Percentiles rank a stretch among this genome's conserved stretches.
These are phyloP conservation scores for Melopsittacus undulatus DNA, from an alignment of 2,797 vertebrate genomes.

Conservation along the genomic window DNA sequence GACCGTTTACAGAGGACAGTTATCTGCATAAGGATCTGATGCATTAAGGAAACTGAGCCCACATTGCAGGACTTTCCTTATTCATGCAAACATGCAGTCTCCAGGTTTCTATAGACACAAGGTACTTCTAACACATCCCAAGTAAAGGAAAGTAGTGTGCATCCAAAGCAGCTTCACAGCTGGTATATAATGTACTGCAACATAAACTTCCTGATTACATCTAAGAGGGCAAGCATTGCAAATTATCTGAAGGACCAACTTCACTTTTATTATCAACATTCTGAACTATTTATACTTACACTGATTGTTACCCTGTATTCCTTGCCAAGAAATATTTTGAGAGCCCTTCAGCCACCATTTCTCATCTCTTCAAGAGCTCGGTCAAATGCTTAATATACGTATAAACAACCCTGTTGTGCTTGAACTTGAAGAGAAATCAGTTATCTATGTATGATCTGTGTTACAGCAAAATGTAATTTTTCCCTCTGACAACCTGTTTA, in stretches of 20 bases:
- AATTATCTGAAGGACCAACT: slow-evolving; percentile 43
- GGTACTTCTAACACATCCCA: neutral
- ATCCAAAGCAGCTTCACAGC: neutral
- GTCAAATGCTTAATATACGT: slow-evolving; percentile 61
- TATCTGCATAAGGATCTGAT: neutral
- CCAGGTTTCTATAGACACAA: neutral
- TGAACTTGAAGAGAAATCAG: slow-evolving; percentile 76
- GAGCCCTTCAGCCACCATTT: slow-evolving; percentile 42
- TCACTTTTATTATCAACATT: slow-evolving; percentile 28
- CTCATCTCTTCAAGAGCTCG: slow-evolving; percentile 58
- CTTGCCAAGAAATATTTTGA: slow-evolving; percentile 53
- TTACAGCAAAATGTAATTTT: slow-evolving; percentile 76
- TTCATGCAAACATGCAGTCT: neutral
- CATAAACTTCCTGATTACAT: slow-evolving; percentile 22
- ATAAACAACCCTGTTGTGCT: slow-evolving; percentile 68
- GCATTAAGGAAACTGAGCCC: neutral
- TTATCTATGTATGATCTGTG: slow-evolving; percentile 73
- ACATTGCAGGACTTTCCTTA: neutral
- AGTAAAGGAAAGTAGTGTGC: neutral
- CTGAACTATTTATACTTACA: slow-evolving; percentile 3
- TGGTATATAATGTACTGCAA: neutral
- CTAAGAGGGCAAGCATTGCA: slow-evolving; percentile 20
- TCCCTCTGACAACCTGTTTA: slow-evolving; percentile 74
- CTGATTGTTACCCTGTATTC: slow-evolving; percentile 22
- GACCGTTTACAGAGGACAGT: neutral